Base-by-base conservation (phyloP, 2,888 invertebrate species). In the Stramonita haemastoma region DNA sequence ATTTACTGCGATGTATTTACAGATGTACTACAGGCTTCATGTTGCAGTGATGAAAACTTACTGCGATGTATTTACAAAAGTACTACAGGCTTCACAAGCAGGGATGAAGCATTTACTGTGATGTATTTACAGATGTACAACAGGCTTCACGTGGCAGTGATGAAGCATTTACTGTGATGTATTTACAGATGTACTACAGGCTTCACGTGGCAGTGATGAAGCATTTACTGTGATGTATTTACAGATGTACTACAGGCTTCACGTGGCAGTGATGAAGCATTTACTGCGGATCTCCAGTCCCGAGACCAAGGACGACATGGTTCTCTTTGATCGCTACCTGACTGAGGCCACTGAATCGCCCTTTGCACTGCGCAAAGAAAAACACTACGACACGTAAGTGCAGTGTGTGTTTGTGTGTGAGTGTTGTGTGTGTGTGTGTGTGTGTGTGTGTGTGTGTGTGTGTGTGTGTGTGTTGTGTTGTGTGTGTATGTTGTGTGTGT, bases 221-320 rank as follows among this genome's bases (percentile, higher is more conserved):
- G 46, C 8, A 46, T 8, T 46, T 2, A 17, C 17, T 85, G 56
- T 85, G 29, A 32, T 86, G 86, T 22, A 46, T n/a, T 90, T 92
- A 29, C 92, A 96, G 96, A 95, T 97, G 92, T 96, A 96, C 93
- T 97, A 96, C 93, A 97, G 99, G 94, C 97, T 98, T 89, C 98
- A 99, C 95, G 98, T 98, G 0, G 97, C 98, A n/a, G 98, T 98
- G 93, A 96, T 99, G 11, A 99, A 98, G 96, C 98, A 97, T 95
- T 96, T 99, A 70, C 89, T 95, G 77, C 89, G 91, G n/a, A 89
- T 93, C 79, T 56, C 66, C 70, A 32, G 46, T 29, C 88, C 85
- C 15, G 90, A 93, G n/a, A 91, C 91, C n/a, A 90, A 91, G 11
- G 91, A 92, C 15, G 94, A 95, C 86, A 94, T 94, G 81, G 93